These are phyloP conservation scores for Ganaspis sp. DNA, from an alignment of 1,140 invertebrate species.

Conservation along the genomic window DNA sequence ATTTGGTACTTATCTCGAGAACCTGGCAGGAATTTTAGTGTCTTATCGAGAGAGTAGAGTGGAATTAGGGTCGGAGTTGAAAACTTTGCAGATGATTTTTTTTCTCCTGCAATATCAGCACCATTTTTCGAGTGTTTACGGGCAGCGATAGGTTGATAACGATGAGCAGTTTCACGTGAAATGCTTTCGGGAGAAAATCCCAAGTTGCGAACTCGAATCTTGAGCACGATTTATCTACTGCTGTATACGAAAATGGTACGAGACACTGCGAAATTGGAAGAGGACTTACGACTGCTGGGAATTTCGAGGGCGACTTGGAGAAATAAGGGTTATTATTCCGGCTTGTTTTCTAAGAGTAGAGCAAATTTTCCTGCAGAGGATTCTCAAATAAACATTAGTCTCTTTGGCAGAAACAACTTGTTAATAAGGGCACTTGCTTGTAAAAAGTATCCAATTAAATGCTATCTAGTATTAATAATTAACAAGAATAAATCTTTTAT, in stretches of 20 bases:
- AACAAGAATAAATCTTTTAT: too few relatives aligned
- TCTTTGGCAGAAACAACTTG: too few relatives aligned
- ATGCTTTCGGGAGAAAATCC: not conserved
- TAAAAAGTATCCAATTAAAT: too few relatives aligned
- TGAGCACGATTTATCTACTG: not conserved
- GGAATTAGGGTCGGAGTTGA: not conserved
- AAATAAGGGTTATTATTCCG: not conserved
- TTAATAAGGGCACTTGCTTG: too few relatives aligned
- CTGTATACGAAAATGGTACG: constrained; percentile 3
- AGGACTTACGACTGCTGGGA: constrained; percentile 8
- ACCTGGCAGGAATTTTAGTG: not conserved
- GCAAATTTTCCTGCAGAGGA: not conserved
- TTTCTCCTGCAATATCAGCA: not conserved
- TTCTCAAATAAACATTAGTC: not conserved
- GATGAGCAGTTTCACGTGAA: not conserved
- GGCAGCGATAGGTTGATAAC: not conserved
- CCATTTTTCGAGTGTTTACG: not conserved
- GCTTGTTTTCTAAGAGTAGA: not conserved
- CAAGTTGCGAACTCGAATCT: not conserved
- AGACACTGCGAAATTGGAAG: not conserved
- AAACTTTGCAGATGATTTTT: not conserved
- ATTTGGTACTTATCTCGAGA: not conserved
- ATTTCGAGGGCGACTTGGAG: not conserved
- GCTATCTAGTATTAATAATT: too few relatives aligned
- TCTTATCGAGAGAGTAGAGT: constrained; percentile 11